Evolutionary conservation across 2,888 invertebrate genomes (phyloP).

Genomic region (Crossocerus cetratus): DNA sequence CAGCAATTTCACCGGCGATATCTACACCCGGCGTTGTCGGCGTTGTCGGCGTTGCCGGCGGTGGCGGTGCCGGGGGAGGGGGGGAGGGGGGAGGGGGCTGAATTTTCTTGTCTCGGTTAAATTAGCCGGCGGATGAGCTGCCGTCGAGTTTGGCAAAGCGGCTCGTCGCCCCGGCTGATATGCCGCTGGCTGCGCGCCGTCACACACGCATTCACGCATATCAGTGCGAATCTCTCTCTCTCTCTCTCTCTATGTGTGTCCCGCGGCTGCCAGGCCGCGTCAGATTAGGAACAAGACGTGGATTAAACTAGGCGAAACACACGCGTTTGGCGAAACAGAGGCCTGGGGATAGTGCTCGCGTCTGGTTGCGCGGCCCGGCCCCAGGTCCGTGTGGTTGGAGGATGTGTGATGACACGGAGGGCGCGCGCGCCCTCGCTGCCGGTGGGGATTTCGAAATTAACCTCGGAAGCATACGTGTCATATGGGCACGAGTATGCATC

Average conservation of each 20-base stretch:
- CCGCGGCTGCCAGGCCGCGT: background rate
- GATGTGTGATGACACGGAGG: slow-evolving; percentile 7
- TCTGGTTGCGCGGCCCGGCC: no score
- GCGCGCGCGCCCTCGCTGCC: background rate
- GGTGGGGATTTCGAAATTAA: background rate
- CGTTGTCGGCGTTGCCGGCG: slow-evolving; percentile 6
- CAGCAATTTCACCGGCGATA: slow-evolving; percentile 16
- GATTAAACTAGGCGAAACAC: slow-evolving; percentile 16
- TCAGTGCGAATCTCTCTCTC: no score
- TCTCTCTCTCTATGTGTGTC: no score
- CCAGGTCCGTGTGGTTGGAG: background rate
- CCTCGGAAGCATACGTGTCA: background rate
- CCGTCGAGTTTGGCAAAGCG: slow-evolving; percentile 19
- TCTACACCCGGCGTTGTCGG: slow-evolving; percentile 17
- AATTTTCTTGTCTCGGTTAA: slow-evolving; percentile 16
- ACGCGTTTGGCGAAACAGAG: slow-evolving; percentile 15
- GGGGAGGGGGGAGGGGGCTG: background rate
- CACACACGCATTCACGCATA: no score
- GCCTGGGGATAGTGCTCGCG: background rate
- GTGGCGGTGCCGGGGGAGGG: slow-evolving; percentile 7
- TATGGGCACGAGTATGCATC: background rate
- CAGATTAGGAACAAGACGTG: slow-evolving; percentile 5
- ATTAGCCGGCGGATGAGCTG: slow-evolving; percentile 7
- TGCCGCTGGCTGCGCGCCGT: background rate
- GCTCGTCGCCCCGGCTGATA: slow-evolving; percentile 6